A percentile compares a stretch with the other conserved stretches of the same genome.
Evolutionary conservation across 2,888 invertebrate genomes (phyloP).

Genomic region (Eupsilia transversa): DNA sequence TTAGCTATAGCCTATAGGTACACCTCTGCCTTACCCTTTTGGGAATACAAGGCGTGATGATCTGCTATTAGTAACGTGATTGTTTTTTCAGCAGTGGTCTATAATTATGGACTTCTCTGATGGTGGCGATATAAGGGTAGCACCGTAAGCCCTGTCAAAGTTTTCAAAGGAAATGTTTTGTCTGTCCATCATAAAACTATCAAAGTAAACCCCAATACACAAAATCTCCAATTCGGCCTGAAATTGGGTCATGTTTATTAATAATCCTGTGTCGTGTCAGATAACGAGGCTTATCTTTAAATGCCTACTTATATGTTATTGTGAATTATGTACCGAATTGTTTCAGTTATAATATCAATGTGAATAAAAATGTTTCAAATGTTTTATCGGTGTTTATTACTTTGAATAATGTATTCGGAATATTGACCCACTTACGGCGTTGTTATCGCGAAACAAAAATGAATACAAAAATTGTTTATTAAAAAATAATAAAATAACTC

Average conservation of each 20-base stretch:
- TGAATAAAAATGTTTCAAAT: conserved; percentile 39
- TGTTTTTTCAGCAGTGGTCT: not conserved
- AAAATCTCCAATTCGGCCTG: conserved; percentile 41
- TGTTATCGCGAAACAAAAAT: conserved; percentile 25
- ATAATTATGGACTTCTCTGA: not conserved
- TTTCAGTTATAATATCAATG: conserved; percentile 45
- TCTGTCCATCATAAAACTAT: conserved; percentile 12
- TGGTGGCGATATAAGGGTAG: not conserved
- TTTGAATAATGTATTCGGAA: conserved; percentile 48
- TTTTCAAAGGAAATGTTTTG: conserved; percentile 2
- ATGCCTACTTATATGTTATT: conserved; percentile 49
- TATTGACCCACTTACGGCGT: conserved; percentile 59
- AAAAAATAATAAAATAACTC: not conserved
- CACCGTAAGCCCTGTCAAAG: not conserved
- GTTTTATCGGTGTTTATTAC: conserved; percentile 56
- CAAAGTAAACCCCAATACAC: conserved; percentile 19
- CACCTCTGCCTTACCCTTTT: too few species aligned
- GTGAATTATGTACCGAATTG: conserved; percentile 40
- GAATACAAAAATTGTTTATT: not conserved
- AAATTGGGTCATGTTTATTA: conserved; percentile 64
- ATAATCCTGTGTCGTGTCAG: conserved; percentile 52
- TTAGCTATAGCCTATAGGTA: not conserved
- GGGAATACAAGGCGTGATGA: not conserved
- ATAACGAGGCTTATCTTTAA: conserved; percentile 60
- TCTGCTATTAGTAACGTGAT: not conserved